Conservation (phyloP, 2,797 vertebrate species). For the Chanos chanos region DNA sequence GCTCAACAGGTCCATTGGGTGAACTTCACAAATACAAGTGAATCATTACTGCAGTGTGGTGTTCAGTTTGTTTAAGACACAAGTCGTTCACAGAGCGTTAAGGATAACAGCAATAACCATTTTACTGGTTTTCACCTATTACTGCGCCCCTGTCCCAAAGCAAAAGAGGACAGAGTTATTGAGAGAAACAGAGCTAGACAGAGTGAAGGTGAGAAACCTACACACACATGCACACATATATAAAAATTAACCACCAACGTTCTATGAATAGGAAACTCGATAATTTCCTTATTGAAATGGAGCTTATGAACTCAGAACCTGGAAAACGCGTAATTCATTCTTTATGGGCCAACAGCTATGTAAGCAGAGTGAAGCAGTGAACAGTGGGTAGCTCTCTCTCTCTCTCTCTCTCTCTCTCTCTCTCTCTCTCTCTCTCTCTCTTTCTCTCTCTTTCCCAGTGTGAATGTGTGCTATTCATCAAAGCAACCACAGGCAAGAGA, state of each 20-base stretch:
- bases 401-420: no score
- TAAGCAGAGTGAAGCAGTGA: conserved; percentile 50
- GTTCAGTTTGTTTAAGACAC: conserved; percentile 72
- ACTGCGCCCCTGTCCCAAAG: conserved; percentile 66
- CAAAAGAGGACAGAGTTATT: conserved; percentile 43
- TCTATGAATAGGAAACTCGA: conserved; percentile 66
- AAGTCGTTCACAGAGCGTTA: conserved; percentile 66
- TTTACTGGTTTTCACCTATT: conserved; percentile 69
- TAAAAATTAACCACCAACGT: conserved; percentile 73
- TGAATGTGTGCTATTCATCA: conserved; percentile 14
- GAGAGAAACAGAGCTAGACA: neutral
- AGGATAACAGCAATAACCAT: conserved; percentile 72
- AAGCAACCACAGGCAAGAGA: conserved; percentile 17
- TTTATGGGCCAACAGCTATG: conserved; percentile 63
- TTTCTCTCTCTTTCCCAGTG: conserved; percentile 50
- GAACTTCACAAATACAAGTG: conserved; percentile 69
- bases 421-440: no score
- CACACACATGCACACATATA: conserved; percentile 60
- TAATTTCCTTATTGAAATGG: conserved; percentile 42
- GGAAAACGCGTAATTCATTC: conserved; percentile 70
- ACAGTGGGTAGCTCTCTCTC: conserved; percentile 49
- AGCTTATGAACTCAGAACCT: conserved; percentile 55
- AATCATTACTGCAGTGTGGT: conserved; percentile 69
- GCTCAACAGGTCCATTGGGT: conserved; percentile 60
- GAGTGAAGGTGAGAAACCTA: conserved; percentile 59